Evolutionary conservation across 2,797 vertebrate species (phyloP).

Genomic region (Anas bahamensis): DNA sequence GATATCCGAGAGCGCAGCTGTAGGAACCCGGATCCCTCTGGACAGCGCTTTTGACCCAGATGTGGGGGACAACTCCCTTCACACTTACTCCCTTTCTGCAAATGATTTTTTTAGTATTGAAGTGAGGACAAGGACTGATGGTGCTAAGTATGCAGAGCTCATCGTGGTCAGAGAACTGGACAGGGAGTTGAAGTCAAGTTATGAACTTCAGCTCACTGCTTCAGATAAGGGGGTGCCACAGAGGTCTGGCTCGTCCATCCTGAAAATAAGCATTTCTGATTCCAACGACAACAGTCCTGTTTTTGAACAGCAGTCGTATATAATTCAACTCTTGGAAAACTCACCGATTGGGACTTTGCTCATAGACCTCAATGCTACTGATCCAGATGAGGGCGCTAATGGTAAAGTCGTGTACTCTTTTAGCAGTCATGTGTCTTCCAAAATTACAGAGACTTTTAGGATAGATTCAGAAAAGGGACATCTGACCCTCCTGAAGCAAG

Average conservation of each 20-base stretch:
- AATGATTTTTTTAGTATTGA: constrained; percentile 95
- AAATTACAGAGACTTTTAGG: constrained; percentile 92
- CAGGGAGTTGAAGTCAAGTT: constrained; percentile 88
- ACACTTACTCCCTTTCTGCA: constrained; percentile 90
- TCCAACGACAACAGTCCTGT: constrained; percentile 97
- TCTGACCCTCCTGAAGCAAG: constrained; percentile 90
- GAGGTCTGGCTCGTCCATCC: constrained; percentile 89
- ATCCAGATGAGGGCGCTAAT: constrained; percentile 96
- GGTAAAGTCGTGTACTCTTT: constrained; percentile 95
- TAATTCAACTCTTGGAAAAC: constrained; percentile 89
- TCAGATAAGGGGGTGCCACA: constrained; percentile 92
- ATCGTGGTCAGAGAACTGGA: constrained; percentile 92
- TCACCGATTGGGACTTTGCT: constrained; percentile 89
- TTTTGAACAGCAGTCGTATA: constrained; percentile 89
- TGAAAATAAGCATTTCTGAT: constrained; percentile 94
- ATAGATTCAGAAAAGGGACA: constrained; percentile 92
- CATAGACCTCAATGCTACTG: constrained; percentile 95
- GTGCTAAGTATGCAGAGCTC: constrained; percentile 95
- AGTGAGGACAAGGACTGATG: constrained; percentile 91
- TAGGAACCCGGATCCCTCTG: constrained; percentile 92
- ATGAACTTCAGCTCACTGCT: constrained; percentile 92
- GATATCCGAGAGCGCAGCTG: constrained; percentile 95
- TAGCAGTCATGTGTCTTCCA: constrained; percentile 92
- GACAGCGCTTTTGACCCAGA: constrained; percentile 94
- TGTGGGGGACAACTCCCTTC: constrained; percentile 92